phyloP scores from a whole-genome alignment of 1,140 invertebrate species.

The Pseudobourletiella spinata region DNA sequence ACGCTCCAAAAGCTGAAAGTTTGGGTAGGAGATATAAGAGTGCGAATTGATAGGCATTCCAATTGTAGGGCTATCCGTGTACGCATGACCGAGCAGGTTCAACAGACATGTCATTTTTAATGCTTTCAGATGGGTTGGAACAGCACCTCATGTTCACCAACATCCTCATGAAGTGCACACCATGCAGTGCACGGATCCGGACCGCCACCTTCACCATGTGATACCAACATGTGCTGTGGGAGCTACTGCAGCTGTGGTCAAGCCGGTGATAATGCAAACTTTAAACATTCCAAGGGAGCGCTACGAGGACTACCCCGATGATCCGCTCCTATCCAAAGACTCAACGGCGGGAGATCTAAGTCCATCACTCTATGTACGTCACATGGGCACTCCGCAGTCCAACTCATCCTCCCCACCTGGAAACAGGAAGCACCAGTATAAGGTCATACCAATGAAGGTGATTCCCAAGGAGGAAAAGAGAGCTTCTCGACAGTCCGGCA shows the following conservation, averaged over 20 bases:
- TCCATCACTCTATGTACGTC: neutral
- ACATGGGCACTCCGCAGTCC: slow-evolving; percentile 1
- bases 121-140: slow-evolving; percentile 29
- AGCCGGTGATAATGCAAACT: neutral
- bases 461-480: slow-evolving; percentile 5
- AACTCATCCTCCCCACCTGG: slow-evolving; percentile 22
- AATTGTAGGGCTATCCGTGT: no score
- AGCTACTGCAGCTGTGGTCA: no score
- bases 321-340: slow-evolving; percentile 14
- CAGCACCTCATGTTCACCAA: no score
- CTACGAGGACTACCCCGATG: slow-evolving; percentile 4
- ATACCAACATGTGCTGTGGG: no score
- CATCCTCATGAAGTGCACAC: no score
- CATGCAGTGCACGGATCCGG: no score
- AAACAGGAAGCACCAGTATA: slow-evolving; percentile 21
- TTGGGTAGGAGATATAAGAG: no score
- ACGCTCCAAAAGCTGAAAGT: no score
- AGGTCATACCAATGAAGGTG: slow-evolving; percentile 25
- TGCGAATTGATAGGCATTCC: no score
- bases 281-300: neutral
- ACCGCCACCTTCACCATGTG: no score
- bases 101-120: no score
- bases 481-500: slow-evolving; percentile 16
- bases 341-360: neutral
- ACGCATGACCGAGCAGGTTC: no score